phyloP scores from a whole-genome alignment of 2,797 vertebrate species.

The Pseudochirops corinnae region DNA sequence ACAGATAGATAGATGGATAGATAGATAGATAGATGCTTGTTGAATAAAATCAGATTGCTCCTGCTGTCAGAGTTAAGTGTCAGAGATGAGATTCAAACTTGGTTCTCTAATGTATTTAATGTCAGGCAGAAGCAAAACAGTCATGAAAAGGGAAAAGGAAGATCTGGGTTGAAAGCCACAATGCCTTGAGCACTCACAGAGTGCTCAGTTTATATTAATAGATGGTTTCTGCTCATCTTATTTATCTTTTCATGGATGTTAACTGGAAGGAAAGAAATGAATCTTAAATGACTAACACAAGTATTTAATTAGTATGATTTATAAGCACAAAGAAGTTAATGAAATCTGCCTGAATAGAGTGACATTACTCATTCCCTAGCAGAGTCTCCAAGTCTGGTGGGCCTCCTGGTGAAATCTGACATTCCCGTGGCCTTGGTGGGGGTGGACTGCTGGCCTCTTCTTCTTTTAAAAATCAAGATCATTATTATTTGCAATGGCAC shows the following conservation, averaged over 20 bases:
- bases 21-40: not conserved
- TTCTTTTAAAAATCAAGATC: not conserved
- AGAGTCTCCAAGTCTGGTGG: slow-evolving; percentile 47
- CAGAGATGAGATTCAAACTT: not conserved
- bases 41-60: not conserved
- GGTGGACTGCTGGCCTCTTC: not conserved
- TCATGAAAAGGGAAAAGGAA: accelerated
- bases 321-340: slow-evolving; percentile 9
- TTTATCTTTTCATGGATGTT: not conserved
- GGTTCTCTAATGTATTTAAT: not conserved
- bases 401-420: slow-evolving; percentile 39
- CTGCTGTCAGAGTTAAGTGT: not conserved
- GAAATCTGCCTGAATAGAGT: slow-evolving; percentile 11
- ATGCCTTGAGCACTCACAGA: not conserved
- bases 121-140: not conserved
- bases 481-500: slow-evolving; percentile 24
- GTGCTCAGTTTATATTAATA: not conserved
- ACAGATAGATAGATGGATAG: not conserved
- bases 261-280: not conserved
- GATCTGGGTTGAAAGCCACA: not conserved
- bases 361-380: slow-evolving; percentile 21
- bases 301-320: slow-evolving; percentile 64
- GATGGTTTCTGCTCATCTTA: not conserved
- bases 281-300: not conserved
- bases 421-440: not conserved